A percentile compares a stretch with the other conserved stretches of the same genome.
These are phyloP conservation scores for Melangyna quadrimaculata DNA, from an alignment of 2,888 invertebrate genomes.

Conservation along the genomic window DNA sequence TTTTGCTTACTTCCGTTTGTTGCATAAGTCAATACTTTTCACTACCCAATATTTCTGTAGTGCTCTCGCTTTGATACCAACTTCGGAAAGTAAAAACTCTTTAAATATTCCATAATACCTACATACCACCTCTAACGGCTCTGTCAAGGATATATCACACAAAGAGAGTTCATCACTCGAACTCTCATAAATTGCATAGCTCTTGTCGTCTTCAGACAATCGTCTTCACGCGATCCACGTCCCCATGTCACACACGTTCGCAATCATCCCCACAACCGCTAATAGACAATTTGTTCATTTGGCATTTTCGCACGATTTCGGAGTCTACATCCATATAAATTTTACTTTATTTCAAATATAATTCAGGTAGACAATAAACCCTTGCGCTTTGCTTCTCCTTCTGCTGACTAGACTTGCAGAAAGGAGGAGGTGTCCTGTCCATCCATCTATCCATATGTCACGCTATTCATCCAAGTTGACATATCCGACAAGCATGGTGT, in stretches of 20 bases:
- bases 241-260: constrained; percentile 30
- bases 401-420: not conserved
- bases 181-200: constrained; percentile 11
- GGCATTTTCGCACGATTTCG: constrained; percentile 52
- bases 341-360: constrained; percentile 9
- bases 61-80: no score
- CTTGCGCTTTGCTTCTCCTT: constrained; percentile 16
- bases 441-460: constrained; percentile 55
- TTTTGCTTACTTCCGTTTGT: no score
- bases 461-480: constrained; percentile 45
- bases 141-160: constrained; percentile 9
- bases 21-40: no score
- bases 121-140: not conserved
- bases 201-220: not conserved
- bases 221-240: constrained; percentile 21
- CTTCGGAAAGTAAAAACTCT: no score
- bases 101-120: no score
- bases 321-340: not conserved
- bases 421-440: constrained; percentile 51
- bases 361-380: constrained; percentile 25
- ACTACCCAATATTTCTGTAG: no score
- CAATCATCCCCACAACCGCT: constrained; percentile 17
- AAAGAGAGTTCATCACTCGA: constrained; percentile 37
- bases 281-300: constrained; percentile 57
- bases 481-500: constrained; percentile 61